phyloP scores from a whole-genome alignment of 2,797 vertebrate genomes.

The Gastrophryne carolinensis region DNA sequence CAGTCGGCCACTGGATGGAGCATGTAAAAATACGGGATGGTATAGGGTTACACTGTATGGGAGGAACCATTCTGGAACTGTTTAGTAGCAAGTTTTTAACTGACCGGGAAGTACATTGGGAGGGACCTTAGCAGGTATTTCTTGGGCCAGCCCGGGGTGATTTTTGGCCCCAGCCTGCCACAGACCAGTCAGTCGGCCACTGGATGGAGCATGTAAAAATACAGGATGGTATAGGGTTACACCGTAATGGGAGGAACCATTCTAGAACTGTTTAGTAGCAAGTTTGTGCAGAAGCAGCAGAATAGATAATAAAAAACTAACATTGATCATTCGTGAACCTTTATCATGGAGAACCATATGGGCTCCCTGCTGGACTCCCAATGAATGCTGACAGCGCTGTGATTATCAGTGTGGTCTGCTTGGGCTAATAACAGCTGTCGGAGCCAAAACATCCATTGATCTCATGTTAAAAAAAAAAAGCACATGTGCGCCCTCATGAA shows the following conservation, averaged over 20 bases:
- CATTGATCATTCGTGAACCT: slow-evolving; percentile 23
- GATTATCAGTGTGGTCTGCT: slow-evolving; percentile 25
- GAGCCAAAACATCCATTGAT: slow-evolving; percentile 47
- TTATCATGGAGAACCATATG: slow-evolving; percentile 35
- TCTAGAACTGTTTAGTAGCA: slow-evolving; percentile 39
- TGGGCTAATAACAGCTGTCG: slow-evolving; percentile 19
- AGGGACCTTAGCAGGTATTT: too few species aligned
- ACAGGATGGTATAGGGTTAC: slow-evolving; percentile 10
- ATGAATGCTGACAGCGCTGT: slow-evolving; percentile 43
- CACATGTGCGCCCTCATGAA: slow-evolving; percentile 43
- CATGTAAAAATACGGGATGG: too few species aligned
- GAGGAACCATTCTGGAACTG: too few species aligned
- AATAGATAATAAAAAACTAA: slow-evolving; percentile 39
- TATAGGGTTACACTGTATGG: too few species aligned
- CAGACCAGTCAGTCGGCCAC: too few species aligned
- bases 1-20: too few species aligned
- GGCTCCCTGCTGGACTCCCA: slow-evolving; percentile 5
- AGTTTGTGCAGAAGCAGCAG: slow-evolving; percentile 14
- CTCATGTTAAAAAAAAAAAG: slow-evolving; percentile 45
- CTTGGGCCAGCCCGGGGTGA: too few species aligned
- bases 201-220: background rate
- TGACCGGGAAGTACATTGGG: too few species aligned
- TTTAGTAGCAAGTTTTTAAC: too few species aligned
- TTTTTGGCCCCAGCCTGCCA: too few species aligned
- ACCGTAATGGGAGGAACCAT: slow-evolving; percentile 2